Evolutionary conservation across 1,140 invertebrate species (phyloP).

Genomic region (Harlomillsia oculata): DNA sequence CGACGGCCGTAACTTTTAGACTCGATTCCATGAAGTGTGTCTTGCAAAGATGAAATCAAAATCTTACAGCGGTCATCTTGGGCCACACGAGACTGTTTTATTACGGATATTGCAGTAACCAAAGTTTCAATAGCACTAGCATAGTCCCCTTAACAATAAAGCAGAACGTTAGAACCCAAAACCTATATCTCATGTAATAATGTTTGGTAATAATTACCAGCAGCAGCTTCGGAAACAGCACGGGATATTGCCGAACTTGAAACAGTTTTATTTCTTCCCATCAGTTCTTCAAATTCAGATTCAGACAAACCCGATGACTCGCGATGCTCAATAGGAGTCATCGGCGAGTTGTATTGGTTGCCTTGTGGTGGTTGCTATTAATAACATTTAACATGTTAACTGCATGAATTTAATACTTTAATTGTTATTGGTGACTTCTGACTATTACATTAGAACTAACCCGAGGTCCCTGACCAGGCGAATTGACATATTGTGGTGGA

Average conservation of each 20-base stretch:
- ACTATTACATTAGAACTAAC: too few species aligned
- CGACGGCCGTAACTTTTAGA: conserved; percentile 74
- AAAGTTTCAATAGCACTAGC: conserved; percentile 96
- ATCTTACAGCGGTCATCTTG: conserved; percentile 98
- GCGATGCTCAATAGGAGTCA: conserved; percentile 47
- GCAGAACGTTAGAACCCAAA: background rate
- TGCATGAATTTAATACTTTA: too few species aligned
- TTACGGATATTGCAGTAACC: conserved; percentile 95
- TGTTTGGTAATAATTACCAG: background rate
- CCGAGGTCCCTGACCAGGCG: too few species aligned
- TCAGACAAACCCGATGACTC: conserved; percentile 65
- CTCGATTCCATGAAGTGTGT: conserved; percentile 94
- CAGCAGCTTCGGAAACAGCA: conserved; percentile 90
- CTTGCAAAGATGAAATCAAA: conserved; percentile 89
- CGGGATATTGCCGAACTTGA: conserved; percentile 92
- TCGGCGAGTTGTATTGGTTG: too few species aligned
- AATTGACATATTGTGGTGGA: too few species aligned
- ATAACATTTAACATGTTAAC: too few species aligned
- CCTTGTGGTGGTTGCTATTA: too few species aligned
- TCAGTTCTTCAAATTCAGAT: conserved; percentile 96
- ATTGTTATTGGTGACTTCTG: too few species aligned
- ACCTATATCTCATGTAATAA: background rate
- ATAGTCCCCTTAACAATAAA: conserved; percentile 64
- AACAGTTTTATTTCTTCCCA: conserved; percentile 92
- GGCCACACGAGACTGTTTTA: conserved; percentile 96